A percentile compares a stretch with the other conserved stretches of the same genome.
phyloP scores from a whole-genome alignment of 2,797 vertebrate genomes.

The Sebastes minor region DNA sequence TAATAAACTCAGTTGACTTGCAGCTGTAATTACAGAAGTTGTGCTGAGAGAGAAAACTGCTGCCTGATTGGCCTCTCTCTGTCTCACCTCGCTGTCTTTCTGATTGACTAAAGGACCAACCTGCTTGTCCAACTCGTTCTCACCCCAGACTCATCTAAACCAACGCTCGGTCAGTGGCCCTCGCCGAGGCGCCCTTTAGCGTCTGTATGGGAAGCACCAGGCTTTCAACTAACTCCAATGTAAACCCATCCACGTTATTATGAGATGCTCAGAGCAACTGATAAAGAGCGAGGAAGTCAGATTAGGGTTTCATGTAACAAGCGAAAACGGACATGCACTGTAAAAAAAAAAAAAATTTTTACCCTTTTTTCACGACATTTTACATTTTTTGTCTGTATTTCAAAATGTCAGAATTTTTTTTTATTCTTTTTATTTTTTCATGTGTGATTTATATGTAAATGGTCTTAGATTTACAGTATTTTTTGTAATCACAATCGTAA shows the following conservation, averaged over 20 bases:
- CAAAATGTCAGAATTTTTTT: no score
- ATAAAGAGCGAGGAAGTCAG: neutral
- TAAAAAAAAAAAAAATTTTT: no score
- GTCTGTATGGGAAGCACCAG: no score
- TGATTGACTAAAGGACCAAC: neutral
- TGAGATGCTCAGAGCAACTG: neutral
- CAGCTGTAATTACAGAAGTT: conserved; percentile 5
- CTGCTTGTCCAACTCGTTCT: neutral
- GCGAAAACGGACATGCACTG: no score
- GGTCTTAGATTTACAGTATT: no score
- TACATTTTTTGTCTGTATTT: no score
- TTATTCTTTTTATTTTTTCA: no score
- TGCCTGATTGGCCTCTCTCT: neutral
- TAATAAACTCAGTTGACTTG: neutral
- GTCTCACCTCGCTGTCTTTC: neutral
- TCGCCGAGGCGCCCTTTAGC: no score
- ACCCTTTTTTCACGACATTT: no score
- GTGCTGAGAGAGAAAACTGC: neutral
- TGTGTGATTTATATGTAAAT: no score
- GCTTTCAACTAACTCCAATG: neutral
- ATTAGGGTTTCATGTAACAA: no score
- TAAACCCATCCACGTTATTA: neutral
- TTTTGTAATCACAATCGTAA: no score
- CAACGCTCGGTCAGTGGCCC: neutral
- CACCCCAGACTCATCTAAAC: neutral